phyloP scores from a whole-genome alignment of 2,113 vertebrate species.

The Rhizomys pruinosus region DNA sequence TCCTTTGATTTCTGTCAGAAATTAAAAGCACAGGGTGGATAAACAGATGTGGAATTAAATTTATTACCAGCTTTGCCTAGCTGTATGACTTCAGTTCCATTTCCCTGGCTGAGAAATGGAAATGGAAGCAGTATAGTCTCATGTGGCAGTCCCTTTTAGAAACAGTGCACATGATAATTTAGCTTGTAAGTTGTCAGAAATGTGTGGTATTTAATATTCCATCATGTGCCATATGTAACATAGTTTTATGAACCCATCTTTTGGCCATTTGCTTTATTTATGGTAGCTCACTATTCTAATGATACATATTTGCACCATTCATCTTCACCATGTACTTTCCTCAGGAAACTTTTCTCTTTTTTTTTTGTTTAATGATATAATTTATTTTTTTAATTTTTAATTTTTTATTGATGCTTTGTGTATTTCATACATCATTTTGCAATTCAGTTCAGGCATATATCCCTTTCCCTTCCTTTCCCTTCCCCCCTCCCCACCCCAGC shows the following conservation, averaged over 20 bases:
- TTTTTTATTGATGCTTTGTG: too few relatives aligned
- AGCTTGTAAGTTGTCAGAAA: neutral
- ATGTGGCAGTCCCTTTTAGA: neutral
- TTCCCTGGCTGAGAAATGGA: neutral
- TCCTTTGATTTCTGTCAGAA: neutral
- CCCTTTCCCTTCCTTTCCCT: too few relatives aligned
- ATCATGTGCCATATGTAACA: neutral
- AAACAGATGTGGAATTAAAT: neutral
- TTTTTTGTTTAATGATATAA: too few relatives aligned
- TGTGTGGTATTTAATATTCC: conserved; percentile 23
- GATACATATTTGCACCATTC: conserved; percentile 16
- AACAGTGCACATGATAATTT: neutral
- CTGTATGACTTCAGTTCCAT: neutral
- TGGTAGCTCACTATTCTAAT: neutral
- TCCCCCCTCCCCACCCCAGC: too few relatives aligned
- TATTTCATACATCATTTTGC: too few relatives aligned
- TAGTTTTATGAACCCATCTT: conserved; percentile 3
- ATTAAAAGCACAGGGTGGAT: neutral
- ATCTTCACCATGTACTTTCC: neutral
- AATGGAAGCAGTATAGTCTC: neutral
- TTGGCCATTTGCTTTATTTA: neutral
- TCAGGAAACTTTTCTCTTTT: conserved; percentile 21
- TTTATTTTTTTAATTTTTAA: too few relatives aligned
- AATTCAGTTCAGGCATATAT: too few relatives aligned
- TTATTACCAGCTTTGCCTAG: neutral